Evolutionary conservation across 2,113 vertebrate genomes (phyloP).

Genomic region (Echinops telfairi): DNA sequence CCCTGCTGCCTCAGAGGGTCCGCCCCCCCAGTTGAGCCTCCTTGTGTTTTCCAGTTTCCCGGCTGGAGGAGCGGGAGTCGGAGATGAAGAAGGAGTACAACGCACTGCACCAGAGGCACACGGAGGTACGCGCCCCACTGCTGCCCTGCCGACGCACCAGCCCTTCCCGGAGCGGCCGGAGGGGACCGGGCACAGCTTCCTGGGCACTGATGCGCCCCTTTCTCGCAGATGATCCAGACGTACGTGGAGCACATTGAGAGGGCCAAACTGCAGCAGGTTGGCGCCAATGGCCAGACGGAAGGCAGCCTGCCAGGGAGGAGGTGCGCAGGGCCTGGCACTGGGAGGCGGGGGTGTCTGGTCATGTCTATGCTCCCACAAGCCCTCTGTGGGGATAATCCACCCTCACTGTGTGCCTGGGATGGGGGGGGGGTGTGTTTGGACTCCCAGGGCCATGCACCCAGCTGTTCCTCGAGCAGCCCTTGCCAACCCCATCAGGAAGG

Average conservation of each 20-base stretch:
- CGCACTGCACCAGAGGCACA: conserved; percentile 97
- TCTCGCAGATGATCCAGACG: conserved; percentile 97
- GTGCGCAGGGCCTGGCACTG: conserved; percentile 84
- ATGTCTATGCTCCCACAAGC: neutral
- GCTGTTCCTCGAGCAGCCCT: too few species aligned
- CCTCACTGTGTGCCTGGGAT: neutral
- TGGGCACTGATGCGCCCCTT: neutral
- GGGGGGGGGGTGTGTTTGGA: neutral
- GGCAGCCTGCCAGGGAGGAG: conserved; percentile 92
- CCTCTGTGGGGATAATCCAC: neutral
- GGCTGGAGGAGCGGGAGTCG: conserved; percentile 96
- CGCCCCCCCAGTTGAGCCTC: too few species aligned
- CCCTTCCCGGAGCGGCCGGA: neutral
- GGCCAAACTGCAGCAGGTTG: conserved; percentile 96
- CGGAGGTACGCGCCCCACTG: conserved; percentile 90
- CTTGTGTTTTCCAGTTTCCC: conserved; percentile 90
- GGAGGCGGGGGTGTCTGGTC: neutral
- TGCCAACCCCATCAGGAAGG: too few species aligned
- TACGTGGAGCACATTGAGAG: conserved; percentile 98
- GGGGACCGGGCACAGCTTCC: too few species aligned
- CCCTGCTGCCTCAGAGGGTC: too few species aligned
- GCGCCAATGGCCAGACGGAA: conserved; percentile 93
- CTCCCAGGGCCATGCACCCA: too few species aligned
- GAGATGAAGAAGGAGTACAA: conserved; percentile 99
- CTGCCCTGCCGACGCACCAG: too few species aligned